A percentile compares a stretch with the other conserved stretches of the same genome.
Conservation (phyloP, 2,113 vertebrate genomes). For the Pithys albifrons region DNA sequence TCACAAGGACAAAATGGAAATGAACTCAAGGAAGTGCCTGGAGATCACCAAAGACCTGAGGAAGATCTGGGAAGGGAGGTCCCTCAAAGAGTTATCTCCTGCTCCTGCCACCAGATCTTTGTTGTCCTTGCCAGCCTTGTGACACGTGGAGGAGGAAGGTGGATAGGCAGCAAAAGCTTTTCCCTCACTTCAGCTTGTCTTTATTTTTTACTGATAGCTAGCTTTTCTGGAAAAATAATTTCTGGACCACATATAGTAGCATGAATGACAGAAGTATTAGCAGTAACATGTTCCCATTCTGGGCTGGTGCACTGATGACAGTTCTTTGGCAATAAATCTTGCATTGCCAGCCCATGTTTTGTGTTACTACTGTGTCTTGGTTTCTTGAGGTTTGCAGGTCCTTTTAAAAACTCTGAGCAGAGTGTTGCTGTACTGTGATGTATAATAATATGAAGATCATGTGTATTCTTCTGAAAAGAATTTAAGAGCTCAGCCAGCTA, state of each 20-base stretch:
- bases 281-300: slow-evolving; percentile 20
- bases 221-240: slow-evolving; percentile 69
- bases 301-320: slow-evolving; percentile 62
- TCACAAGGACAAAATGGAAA: neutral
- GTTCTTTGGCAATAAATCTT: slow-evolving; percentile 69
- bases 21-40: neutral
- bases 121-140: rapidly evolving
- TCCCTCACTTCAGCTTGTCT: neutral
- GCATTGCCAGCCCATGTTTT: neutral
- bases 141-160: neutral
- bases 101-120: neutral
- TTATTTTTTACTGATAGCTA: slow-evolving; percentile 41
- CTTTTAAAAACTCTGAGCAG: slow-evolving; percentile 27
- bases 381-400: neutral
- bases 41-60: neutral
- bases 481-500: neutral
- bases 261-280: slow-evolving; percentile 64
- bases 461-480: neutral
- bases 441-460: neutral
- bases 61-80: neutral
- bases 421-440: neutral
- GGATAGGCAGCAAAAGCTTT: slow-evolving; percentile 22
- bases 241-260: slow-evolving; percentile 18
- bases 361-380: neutral
- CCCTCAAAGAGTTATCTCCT: neutral